A percentile compares a stretch with the other conserved stretches of the same genome.
Evolutionary conservation across 2,113 vertebrate genomes (phyloP).

Genomic region (Scolopax mira): DNA sequence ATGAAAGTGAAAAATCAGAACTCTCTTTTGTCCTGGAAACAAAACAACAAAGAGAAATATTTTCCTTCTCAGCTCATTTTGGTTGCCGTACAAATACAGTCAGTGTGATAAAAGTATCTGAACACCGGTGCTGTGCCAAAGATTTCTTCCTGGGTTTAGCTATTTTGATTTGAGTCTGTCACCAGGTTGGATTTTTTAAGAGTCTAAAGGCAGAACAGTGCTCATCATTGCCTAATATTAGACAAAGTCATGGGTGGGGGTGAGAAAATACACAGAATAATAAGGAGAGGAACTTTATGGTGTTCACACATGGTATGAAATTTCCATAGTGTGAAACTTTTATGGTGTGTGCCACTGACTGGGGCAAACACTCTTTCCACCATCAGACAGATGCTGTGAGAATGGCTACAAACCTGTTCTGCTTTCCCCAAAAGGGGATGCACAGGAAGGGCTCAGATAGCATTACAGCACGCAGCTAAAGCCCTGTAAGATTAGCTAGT

Average conservation of each 20-base stretch:
- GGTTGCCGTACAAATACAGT: not conserved
- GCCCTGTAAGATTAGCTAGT: not conserved
- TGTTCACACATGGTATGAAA: not conserved
- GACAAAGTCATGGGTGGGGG: not conserved
- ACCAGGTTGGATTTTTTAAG: not conserved
- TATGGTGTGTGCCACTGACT: not conserved
- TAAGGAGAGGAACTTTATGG: too few relatives aligned
- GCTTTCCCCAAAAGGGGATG: not conserved
- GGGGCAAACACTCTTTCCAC: not conserved
- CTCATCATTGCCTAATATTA: not conserved
- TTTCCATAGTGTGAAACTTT: not conserved
- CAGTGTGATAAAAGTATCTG: not conserved
- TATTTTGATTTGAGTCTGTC: not conserved
- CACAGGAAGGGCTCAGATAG: not conserved
- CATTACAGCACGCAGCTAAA: not conserved
- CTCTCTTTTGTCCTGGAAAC: not conserved
- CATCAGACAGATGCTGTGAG: not conserved
- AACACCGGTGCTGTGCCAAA: not conserved
- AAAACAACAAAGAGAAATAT: not conserved
- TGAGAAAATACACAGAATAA: not conserved
- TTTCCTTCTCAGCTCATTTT: conserved; percentile 4
- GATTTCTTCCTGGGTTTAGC: not conserved
- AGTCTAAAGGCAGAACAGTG: not conserved
- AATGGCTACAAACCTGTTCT: not conserved
- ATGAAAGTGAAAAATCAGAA: not conserved